These are phyloP conservation scores for Chaetophractus vellerosus DNA, from an alignment of 2,797 vertebrate genomes.

Conservation along the genomic window DNA sequence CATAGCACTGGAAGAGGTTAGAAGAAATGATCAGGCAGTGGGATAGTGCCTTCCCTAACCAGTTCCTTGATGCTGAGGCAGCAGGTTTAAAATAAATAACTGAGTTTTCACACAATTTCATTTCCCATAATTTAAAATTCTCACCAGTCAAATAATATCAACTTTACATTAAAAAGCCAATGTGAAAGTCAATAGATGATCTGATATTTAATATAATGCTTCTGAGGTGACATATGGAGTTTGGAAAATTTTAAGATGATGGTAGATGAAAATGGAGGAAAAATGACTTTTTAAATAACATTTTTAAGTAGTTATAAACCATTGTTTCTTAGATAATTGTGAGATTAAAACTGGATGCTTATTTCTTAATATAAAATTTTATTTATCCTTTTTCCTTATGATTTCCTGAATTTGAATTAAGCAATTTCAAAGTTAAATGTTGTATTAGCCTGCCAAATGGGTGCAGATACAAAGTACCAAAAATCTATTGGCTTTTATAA, in stretches of 20 bases:
- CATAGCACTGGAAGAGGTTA: background rate
- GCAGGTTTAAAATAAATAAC: background rate
- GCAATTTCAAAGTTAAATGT: background rate
- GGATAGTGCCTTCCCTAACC: background rate
- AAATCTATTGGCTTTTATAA: too few species aligned
- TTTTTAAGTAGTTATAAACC: background rate
- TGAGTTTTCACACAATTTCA: background rate
- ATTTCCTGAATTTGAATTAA: constrained; percentile 30
- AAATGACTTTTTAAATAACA: background rate
- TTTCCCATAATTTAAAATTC: background rate
- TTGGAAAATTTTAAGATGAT: background rate
- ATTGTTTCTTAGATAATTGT: background rate
- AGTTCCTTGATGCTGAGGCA: background rate
- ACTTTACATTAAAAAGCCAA: constrained; percentile 8
- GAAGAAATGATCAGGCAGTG: background rate
- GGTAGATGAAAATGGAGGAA: background rate
- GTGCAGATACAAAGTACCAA: too few species aligned
- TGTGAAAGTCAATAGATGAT: background rate
- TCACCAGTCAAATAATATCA: background rate
- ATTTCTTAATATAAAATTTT: background rate
- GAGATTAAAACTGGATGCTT: background rate
- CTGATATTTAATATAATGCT: background rate
- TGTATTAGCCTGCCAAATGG: too few species aligned
- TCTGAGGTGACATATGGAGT: background rate
- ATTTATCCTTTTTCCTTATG: background rate